phyloP scores from a whole-genome alignment of 1,140 invertebrate genomes.

The Penaeus chinensis region DNA sequence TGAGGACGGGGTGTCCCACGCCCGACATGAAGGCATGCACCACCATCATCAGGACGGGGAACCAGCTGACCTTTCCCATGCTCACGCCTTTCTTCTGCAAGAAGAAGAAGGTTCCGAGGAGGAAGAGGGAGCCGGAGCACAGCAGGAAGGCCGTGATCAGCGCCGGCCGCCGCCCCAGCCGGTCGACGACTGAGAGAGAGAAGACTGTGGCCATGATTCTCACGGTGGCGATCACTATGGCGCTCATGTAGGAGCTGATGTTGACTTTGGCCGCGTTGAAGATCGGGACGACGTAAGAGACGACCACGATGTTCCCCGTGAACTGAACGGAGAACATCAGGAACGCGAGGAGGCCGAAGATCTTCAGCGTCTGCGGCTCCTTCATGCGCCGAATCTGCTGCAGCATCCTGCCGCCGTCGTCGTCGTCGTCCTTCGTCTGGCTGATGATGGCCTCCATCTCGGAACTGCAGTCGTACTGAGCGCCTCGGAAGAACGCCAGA shows the following conservation, averaged over 20 bases:
- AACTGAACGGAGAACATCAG: neutral
- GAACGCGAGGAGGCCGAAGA: neutral
- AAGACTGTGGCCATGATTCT: neutral
- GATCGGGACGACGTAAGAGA: neutral
- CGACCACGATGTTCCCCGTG: conserved; percentile 3
- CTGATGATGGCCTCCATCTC: neutral
- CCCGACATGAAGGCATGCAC: neutral
- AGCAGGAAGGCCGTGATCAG: neutral
- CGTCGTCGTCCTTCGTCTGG: neutral
- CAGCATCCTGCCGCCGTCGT: neutral
- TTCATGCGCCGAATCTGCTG: neutral
- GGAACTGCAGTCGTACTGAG: neutral
- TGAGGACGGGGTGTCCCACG: neutral
- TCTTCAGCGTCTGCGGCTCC: neutral
- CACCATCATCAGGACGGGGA: neutral
- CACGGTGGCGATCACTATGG: neutral
- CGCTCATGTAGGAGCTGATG: neutral
- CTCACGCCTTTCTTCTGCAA: neutral
- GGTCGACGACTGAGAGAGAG: neutral
- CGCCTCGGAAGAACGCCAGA: neutral
- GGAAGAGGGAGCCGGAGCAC: neutral
- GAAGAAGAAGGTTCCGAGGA: neutral
- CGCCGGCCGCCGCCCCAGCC: neutral
- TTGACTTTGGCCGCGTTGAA: neutral
- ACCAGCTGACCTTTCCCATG: neutral